Conservation (phyloP, 2,888 invertebrate genomes). For the Ectemnius lituratus region DNA sequence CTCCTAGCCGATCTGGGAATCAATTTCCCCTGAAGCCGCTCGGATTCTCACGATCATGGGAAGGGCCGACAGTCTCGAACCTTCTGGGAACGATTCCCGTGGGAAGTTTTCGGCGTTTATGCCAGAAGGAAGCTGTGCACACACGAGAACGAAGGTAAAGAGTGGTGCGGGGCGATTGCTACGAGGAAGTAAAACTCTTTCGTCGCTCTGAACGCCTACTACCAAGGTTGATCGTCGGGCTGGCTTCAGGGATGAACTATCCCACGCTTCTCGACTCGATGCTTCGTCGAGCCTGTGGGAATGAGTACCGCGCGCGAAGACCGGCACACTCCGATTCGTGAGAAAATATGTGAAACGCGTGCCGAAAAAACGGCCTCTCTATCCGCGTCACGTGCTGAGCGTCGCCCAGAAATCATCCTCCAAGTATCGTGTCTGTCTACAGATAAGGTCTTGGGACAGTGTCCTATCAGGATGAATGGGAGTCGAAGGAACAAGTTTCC, state of each 20-base stretch:
- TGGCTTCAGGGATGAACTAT: conserved; percentile 63
- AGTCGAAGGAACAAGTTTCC: background rate
- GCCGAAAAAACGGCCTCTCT: conserved; percentile 11
- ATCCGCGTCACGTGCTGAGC: conserved; percentile 22
- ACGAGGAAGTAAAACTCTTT: conserved; percentile 58
- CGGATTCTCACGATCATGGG: conserved; percentile 71
- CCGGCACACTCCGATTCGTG: conserved; percentile 21
- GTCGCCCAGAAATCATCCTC: conserved; percentile 9
- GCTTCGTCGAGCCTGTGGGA: conserved; percentile 55
- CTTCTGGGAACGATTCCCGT: conserved; percentile 54
- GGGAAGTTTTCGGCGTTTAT: conserved; percentile 47
- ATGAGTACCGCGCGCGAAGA: conserved; percentile 41
- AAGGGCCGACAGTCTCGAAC: conserved; percentile 12
- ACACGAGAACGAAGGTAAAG: conserved; percentile 10
- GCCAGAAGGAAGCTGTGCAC: background rate
- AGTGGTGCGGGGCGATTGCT: conserved; percentile 1
- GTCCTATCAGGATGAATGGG: background rate
- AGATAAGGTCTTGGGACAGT: conserved; percentile 21
- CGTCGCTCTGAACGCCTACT: conserved; percentile 66
- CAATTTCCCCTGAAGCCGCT: conserved; percentile 72
- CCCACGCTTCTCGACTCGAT: conserved; percentile 59
- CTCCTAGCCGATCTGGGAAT: conserved; percentile 75
- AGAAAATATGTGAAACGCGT: conserved; percentile 43
- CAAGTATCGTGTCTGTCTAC: conserved; percentile 20
- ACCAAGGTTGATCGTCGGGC: conserved; percentile 65